These are phyloP conservation scores for Aramus guarauna DNA, from an alignment of 2,113 vertebrate species.

Conservation along the genomic window DNA sequence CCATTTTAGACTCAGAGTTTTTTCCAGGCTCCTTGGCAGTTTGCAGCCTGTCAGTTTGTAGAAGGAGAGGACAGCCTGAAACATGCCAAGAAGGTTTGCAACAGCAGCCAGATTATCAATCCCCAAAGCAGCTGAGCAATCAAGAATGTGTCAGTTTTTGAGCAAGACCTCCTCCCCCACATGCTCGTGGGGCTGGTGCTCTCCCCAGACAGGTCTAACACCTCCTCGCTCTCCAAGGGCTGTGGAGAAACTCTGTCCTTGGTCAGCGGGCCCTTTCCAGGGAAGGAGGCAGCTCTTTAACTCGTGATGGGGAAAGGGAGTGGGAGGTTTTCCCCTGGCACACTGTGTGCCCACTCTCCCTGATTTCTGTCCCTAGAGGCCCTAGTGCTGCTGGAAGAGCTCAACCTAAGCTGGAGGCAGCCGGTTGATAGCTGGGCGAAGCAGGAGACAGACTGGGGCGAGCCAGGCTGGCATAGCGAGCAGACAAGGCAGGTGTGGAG, in stretches of 20 bases:
- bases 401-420: conserved; percentile 32
- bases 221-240: neutral
- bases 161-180: neutral
- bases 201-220: neutral
- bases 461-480: conserved; percentile 16
- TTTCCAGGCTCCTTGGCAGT: neutral
- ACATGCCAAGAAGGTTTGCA: neutral
- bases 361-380: neutral
- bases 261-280: neutral
- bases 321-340: neutral
- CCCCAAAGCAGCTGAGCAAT: neutral
- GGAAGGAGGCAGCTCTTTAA: neutral
- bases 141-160: neutral
- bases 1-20: neutral
- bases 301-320: neutral
- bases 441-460: neutral
- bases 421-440: neutral
- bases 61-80: conserved; percentile 25
- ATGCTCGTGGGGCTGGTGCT: neutral
- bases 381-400: neutral
- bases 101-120: neutral
- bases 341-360: neutral
- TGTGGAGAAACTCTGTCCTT: neutral
- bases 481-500: neutral
- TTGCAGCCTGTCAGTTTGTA: conserved; percentile 26